Conservation (phyloP, 2,888 invertebrate species). For the Caenorhabditis wallacei region DNA sequence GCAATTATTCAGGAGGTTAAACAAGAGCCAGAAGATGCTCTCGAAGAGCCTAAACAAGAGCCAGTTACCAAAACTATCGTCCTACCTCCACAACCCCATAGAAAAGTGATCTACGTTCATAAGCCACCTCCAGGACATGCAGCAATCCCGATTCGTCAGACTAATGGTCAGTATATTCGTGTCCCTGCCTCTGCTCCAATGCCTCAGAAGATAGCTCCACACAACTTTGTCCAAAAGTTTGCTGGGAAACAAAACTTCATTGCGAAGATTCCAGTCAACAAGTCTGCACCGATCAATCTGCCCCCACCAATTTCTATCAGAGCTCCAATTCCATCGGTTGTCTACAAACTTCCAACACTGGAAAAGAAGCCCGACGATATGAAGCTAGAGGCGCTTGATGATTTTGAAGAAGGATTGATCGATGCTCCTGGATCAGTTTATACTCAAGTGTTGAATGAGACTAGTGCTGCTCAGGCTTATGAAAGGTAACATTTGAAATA, state of each 20-base stretch:
- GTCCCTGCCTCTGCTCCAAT: background rate
- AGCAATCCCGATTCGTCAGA: background rate
- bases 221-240: slow-evolving; percentile 44
- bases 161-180: background rate
- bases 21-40: no score
- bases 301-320: slow-evolving; percentile 1
- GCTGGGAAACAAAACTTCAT: slow-evolving; percentile 31
- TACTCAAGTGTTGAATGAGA: background rate
- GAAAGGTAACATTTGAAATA: slow-evolving; percentile 2
- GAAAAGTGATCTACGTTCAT: background rate
- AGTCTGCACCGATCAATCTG: background rate
- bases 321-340: background rate
- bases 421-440: background rate
- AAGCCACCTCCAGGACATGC: background rate
- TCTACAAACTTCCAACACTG: background rate
- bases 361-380: background rate
- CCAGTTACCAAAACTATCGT: no score
- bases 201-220: slow-evolving; percentile 9
- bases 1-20: no score
- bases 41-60: no score
- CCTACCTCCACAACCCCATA: no score
- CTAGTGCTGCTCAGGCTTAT: background rate
- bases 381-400: background rate
- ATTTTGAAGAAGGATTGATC: background rate
- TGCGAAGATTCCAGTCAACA: background rate